Evolutionary conservation across 2,113 vertebrate species (phyloP).

Genomic region (Calyptomena viridis): DNA sequence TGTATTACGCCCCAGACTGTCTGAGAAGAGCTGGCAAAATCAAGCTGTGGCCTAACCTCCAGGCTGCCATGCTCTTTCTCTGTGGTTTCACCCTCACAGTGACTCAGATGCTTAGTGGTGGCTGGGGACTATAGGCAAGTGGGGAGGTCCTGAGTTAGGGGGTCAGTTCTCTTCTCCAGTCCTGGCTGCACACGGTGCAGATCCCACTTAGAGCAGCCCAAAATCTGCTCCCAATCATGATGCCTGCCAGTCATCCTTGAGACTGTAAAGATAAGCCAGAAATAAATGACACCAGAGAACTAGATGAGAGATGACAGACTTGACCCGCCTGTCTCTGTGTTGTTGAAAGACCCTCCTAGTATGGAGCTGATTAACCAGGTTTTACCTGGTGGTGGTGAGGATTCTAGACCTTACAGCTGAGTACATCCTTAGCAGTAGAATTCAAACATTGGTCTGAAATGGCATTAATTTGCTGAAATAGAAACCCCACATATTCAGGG

Average conservation of each 20-base stretch:
- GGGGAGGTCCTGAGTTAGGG: background rate
- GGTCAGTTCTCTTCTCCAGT: background rate
- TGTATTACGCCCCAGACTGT: background rate
- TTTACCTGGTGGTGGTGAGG: background rate
- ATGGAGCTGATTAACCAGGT: background rate
- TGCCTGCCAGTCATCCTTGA: background rate
- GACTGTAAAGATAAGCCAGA: background rate
- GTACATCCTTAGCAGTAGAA: background rate
- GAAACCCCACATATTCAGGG: background rate
- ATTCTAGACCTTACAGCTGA: background rate
- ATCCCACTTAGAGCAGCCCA: background rate
- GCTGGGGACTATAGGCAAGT: background rate
- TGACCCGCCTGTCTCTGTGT: background rate
- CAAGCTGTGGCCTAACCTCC: background rate
- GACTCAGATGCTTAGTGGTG: background rate
- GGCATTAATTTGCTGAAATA: background rate
- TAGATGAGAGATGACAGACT: background rate
- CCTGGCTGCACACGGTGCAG: rapidly evolving
- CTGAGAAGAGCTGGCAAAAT: background rate
- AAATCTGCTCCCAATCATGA: background rate
- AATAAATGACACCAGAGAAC: background rate
- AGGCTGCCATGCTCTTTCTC: background rate
- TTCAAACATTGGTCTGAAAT: background rate
- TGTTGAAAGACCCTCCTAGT: background rate
- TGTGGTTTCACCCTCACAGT: background rate